These are phyloP conservation scores for Microctenopoma lineatum DNA, from an alignment of 2,797 vertebrate genomes.

Conservation along the genomic window DNA sequence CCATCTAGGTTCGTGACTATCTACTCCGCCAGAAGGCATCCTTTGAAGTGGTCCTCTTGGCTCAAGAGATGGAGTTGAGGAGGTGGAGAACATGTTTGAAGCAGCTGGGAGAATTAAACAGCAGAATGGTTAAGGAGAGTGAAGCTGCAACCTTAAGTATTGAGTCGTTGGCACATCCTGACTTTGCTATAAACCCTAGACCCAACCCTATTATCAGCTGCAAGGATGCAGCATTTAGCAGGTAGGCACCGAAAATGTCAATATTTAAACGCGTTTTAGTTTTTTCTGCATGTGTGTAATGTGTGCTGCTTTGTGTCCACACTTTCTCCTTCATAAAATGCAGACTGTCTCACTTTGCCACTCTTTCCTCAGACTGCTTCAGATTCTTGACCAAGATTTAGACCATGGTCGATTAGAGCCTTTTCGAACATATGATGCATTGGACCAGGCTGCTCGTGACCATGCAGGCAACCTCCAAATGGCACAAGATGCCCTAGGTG, in stretches of 20 bases:
- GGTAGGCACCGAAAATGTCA: conserved; percentile 74
- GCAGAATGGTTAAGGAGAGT: conserved; percentile 77
- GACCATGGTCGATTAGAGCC: conserved; percentile 79
- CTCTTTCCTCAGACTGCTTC: conserved; percentile 84
- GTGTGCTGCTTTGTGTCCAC: not conserved
- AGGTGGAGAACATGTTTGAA: conserved; percentile 74
- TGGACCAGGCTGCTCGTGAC: conserved; percentile 84
- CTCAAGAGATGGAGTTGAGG: conserved; percentile 87
- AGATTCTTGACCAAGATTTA: conserved; percentile 83
- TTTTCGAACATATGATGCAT: conserved; percentile 86
- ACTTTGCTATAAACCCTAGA: conserved; percentile 69
- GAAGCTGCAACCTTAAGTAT: conserved; percentile 70
- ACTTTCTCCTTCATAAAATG: conserved; percentile 3
- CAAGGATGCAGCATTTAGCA: conserved; percentile 85
- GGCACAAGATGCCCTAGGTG: conserved; percentile 77
- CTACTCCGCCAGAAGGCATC: conserved; percentile 90
- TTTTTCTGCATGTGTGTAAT: not conserved
- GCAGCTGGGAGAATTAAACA: conserved; percentile 80
- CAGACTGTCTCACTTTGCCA: not conserved
- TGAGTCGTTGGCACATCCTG: conserved; percentile 79
- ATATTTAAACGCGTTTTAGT: no score
- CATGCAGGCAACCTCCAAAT: conserved; percentile 80
- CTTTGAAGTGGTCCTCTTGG: conserved; percentile 90
- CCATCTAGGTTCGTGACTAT: conserved; percentile 82
- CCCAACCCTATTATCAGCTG: conserved; percentile 82